These are phyloP conservation scores for Philonicus albiceps DNA, from an alignment of 2,888 invertebrate species.

Conservation along the genomic window DNA sequence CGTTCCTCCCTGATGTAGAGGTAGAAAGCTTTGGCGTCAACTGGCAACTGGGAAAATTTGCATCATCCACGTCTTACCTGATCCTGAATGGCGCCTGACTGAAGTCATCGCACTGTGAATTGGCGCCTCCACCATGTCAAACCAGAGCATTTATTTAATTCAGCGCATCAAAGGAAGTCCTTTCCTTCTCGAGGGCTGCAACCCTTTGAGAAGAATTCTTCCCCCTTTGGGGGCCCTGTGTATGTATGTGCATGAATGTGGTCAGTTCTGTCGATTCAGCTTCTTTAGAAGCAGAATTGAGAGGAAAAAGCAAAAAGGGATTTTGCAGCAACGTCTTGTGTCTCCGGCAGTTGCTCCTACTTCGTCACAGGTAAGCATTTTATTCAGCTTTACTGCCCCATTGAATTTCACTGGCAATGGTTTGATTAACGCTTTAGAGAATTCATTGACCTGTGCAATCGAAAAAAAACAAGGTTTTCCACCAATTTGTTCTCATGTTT, in stretches of 20 bases:
- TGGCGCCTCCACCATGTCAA: constrained; percentile 1
- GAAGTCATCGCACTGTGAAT: constrained; percentile 11
- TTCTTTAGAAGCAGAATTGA: neutral
- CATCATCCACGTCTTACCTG: constrained; percentile 5
- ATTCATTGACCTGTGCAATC: neutral
- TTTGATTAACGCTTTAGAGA: neutral
- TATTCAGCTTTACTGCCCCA: neutral
- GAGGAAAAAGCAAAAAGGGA: neutral
- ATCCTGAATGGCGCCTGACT: neutral
- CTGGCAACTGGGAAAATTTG: neutral
- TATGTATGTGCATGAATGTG: neutral
- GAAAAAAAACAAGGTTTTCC: neutral
- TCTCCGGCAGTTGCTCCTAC: neutral
- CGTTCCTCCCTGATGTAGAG: neutral
- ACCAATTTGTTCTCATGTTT: neutral
- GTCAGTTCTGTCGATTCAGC: neutral
- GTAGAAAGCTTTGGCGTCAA: neutral
- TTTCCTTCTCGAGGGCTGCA: neutral
- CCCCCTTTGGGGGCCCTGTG: neutral
- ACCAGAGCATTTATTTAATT: constrained; percentile 23
- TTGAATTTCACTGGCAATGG: neutral
- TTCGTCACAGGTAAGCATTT: constrained; percentile 3
- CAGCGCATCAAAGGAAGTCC: constrained; percentile 3
- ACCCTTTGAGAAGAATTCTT: neutral
- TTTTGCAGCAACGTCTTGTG: neutral